Evolutionary conservation across 1,140 invertebrate species (phyloP), one percentile per base, ranked within the genome.

Genomic region (Drosophila cardini): DNA sequence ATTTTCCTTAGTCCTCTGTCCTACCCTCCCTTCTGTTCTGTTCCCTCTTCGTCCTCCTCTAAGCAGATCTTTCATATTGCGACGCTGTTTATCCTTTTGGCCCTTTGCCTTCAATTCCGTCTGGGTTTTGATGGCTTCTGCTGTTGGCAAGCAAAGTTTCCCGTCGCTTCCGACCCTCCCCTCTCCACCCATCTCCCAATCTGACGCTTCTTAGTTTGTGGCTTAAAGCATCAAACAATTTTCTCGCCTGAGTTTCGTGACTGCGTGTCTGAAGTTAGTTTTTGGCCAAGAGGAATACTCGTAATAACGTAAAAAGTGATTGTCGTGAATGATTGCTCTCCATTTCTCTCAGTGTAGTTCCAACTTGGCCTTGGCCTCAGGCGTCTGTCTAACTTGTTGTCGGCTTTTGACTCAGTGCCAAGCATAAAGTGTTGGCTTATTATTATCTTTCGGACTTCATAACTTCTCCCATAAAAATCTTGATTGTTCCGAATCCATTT

Each of bases 381-480:
- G 68, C 68, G 9, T n/a, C 15, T 26, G 40, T 48, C n/a, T 34
- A 58, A 72, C 63, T 67, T 67, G 60, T 74, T 77, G 53, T 34
- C 63, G 68, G 71, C 80, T 83, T 79, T 87, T 87, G 82, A 87
- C 76, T 81, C 84, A 80, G 83, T 90, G 85, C 84, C 90, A 84
- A 77, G 79, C 76, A 72, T 76, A 77, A 91, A 91, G 90, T 91
- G 85, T 91, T 91, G 83, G 78, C 80, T 80, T 80, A 90, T 90
- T 85, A 90, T 90, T 82, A 90, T 90, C 82, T 76, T 78, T 91
- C 73, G 77, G 83, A 91, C 85, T 91, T 91, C 90, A 91, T 91
- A 91, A 91, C 65, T 90, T 87, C 46, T 55, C 72, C 62, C 79
- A 61, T 79, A 77, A 87, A 63, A 89, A 62, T 76, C 50, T 63